Evolutionary conservation across 2,113 vertebrate species (phyloP).

Genomic region (Colossoma macropomum): DNA sequence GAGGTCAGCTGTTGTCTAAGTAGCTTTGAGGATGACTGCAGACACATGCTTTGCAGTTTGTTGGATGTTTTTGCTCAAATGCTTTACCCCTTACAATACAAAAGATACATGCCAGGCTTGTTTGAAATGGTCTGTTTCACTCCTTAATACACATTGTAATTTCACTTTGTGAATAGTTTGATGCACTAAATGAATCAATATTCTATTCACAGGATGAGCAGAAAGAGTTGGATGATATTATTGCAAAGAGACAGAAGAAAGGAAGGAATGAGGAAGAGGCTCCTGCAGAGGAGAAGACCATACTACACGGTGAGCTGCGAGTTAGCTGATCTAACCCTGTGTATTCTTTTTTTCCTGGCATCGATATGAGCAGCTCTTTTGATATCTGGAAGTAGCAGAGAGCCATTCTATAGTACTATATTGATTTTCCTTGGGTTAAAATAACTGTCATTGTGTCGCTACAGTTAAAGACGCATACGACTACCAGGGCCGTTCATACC

Average conservation of each 20-base stretch:
- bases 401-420: background rate
- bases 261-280: constrained; percentile 94
- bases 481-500: constrained; percentile 97
- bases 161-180: background rate
- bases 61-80: too few species aligned
- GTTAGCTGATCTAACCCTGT: background rate
- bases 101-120: background rate
- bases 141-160: too few species aligned
- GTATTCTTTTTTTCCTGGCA: background rate
- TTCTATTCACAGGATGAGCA: constrained; percentile 85
- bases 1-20: constrained; percentile 79
- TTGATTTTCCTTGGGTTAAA: background rate
- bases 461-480: constrained; percentile 98
- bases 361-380: background rate
- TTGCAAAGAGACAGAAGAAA: constrained; percentile 96
- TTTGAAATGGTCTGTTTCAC: too few species aligned
- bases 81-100: background rate
- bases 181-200: background rate
- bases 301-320: constrained; percentile 87
- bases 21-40: background rate
- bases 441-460: constrained; percentile 48
- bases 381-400: background rate
- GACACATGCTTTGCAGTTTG: background rate
- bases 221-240: constrained; percentile 96
- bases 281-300: constrained; percentile 94